phyloP scores from a whole-genome alignment of 2,888 invertebrate genomes.

The Apomyelois bistriatella region DNA sequence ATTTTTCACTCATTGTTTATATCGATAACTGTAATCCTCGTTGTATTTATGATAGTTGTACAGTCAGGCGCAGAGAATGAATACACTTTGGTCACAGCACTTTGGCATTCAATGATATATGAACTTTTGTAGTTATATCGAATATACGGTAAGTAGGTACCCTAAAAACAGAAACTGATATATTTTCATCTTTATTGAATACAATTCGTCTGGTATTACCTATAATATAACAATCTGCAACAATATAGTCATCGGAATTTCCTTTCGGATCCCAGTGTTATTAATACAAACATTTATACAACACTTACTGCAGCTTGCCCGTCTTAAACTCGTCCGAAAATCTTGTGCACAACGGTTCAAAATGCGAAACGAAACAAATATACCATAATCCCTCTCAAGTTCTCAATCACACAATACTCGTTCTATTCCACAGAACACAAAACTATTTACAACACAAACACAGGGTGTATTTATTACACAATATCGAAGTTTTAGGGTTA shows the following conservation, averaged over 20 bases:
- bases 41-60: too few species aligned
- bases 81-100: too few species aligned
- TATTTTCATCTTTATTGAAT: too few species aligned
- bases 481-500: slow-evolving; percentile 33
- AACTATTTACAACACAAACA: slow-evolving; percentile 46
- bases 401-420: slow-evolving; percentile 45
- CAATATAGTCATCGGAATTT: slow-evolving; percentile 2
- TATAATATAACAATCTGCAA: background rate
- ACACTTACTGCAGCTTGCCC: slow-evolving; percentile 18
- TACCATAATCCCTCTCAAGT: slow-evolving; percentile 54
- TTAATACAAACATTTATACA: slow-evolving; percentile 1
- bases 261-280: background rate
- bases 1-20: too few species aligned
- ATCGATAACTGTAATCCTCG: too few species aligned
- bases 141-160: too few species aligned
- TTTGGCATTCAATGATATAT: too few species aligned
- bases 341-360: slow-evolving; percentile 49
- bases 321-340: slow-evolving; percentile 22
- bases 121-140: too few species aligned
- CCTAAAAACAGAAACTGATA: too few species aligned
- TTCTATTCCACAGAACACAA: slow-evolving; percentile 61
- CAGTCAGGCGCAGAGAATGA: too few species aligned
- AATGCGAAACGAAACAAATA: slow-evolving; percentile 62
- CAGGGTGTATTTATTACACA: slow-evolving; percentile 24
- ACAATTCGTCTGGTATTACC: too few species aligned